Percentiles rank a stretch among this genome's conserved stretches.
Evolutionary conservation across 2,888 invertebrate genomes (phyloP).

Genomic region (Pristionchus arcanus): DNA sequence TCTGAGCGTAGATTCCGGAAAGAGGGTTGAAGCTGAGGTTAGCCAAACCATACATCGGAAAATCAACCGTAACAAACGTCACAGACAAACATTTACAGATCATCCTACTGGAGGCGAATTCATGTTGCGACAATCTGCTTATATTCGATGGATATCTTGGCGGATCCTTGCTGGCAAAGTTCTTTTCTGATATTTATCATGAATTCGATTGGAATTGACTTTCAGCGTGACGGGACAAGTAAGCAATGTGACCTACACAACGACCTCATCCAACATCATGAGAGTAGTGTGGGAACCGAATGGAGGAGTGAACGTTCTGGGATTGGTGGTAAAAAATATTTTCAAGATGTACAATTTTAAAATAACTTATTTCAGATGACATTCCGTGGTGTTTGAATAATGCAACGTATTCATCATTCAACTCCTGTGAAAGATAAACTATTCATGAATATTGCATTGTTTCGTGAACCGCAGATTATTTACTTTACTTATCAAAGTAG

Average conservation of each 20-base stretch:
- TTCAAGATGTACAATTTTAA: not conserved
- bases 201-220: not conserved
- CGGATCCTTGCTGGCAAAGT: not conserved
- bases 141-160: not conserved
- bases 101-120: not conserved
- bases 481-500: too few species aligned
- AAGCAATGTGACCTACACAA: not conserved
- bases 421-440: too few species aligned
- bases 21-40: not conserved
- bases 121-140: not conserved
- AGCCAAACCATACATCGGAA: not conserved
- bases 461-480: too few species aligned
- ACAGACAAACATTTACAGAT: not conserved
- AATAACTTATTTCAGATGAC: not conserved
- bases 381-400: not conserved
- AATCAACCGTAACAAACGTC: not conserved
- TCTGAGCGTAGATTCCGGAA: not conserved
- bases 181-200: not conserved
- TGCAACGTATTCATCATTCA: too few species aligned
- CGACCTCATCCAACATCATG: not conserved
- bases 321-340: not conserved
- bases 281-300: not conserved
- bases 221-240: not conserved
- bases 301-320: not conserved
- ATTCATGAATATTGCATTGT: too few species aligned